Evolutionary conservation across 2,113 vertebrate species (phyloP), one percentile per base, ranked within the genome.

Genomic region (Neogale vison): DNA sequence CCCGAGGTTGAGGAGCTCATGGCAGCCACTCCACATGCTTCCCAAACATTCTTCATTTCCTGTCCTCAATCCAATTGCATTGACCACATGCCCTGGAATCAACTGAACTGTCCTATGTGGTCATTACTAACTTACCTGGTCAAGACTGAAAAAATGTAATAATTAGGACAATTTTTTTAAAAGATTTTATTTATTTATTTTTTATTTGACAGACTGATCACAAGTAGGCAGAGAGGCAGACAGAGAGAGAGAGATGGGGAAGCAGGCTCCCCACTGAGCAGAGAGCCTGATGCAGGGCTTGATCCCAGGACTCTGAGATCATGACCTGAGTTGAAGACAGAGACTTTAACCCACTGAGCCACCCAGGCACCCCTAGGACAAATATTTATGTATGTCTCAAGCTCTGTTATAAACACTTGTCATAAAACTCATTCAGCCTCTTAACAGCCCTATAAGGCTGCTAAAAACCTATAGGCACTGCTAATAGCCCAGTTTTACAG

Each of bases 41-140:
- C n/a, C 23, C 1, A 65, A 55, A 63, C 26, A 14, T 18, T 9
- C 0, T 23, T 9, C 0, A 0, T 36, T 72, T 67, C 8, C 69
- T 84, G 13, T 34, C 8, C 0, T 59, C 17, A 9, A 2, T 23
- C 24, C 42, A 29, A 20, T 4, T 57, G 3, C 18, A 36, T 15
- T 93, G 82, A 39, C 12, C n/a, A 89, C 23, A 20, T 34, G 67
- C 76, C 24, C 63, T 93, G 42, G 42, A 34, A 79, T 85, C n/a
- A 50, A 13, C 1, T 39, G 61, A 61, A 14, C n/a, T 47, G 31
- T 88, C 77, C 74, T 77, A 6, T 45, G 20, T 34, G 31, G 52
- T 45, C 23, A 17, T n/a, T 81, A 39, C 52, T 74, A 42, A 42
- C 71, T 89, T 72, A 87, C 31, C 8, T 39, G 42, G 18, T 91